Percentiles rank a stretch among this genome's conserved stretches.
Evolutionary conservation across 2,888 invertebrate genomes (phyloP).

Genomic region (Cosmia pyralina): DNA sequence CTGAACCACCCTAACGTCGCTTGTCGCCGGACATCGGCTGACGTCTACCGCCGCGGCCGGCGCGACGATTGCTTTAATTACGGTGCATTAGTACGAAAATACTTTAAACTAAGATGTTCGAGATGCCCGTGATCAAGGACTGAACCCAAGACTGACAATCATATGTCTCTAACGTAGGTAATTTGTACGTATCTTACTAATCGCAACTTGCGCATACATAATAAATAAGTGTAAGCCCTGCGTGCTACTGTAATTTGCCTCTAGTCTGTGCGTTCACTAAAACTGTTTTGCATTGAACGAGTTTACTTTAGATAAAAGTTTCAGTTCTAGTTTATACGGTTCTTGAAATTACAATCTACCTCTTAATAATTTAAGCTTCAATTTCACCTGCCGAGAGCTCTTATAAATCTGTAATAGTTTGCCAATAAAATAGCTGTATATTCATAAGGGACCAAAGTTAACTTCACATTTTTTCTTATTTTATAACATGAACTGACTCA

Average conservation of each 20-base stretch:
- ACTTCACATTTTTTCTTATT: constrained; percentile 70
- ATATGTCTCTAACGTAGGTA: constrained; percentile 86
- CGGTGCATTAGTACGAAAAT: constrained; percentile 88
- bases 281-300: constrained; percentile 75
- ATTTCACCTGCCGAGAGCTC: constrained; percentile 73
- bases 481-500: constrained; percentile 71
- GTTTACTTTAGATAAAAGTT: constrained; percentile 76
- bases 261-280: constrained; percentile 77
- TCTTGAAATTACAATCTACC: constrained; percentile 89
- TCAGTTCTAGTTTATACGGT: constrained; percentile 81
- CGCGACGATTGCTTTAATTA: constrained; percentile 76
- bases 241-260: constrained; percentile 82
- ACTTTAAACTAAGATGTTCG: constrained; percentile 85
- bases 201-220: constrained; percentile 78
- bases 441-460: constrained; percentile 82
- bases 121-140: constrained; percentile 87
- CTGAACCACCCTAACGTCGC: constrained; percentile 75
- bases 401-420: constrained; percentile 64
- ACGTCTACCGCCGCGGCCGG: constrained; percentile 12
- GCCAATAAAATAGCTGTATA: constrained; percentile 71
- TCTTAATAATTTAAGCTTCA: constrained; percentile 86
- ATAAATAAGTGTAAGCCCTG: constrained; percentile 77
- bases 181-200: constrained; percentile 81
- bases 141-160: constrained; percentile 89
- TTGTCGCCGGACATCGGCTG: constrained; percentile 10